phyloP scores from a whole-genome alignment of 2,888 invertebrate genomes.

The Thecophora atra region DNA sequence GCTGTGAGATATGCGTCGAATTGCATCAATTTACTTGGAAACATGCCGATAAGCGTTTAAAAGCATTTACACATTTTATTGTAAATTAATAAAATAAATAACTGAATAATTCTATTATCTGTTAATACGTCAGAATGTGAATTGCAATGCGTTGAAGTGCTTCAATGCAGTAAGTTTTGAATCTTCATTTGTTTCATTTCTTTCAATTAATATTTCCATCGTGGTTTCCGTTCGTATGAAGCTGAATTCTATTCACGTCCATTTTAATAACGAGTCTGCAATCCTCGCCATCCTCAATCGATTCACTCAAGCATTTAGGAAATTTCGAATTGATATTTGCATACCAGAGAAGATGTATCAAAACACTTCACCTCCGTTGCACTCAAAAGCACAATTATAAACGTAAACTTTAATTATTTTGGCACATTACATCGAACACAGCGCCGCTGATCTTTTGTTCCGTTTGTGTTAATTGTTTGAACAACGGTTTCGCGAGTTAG shows the following conservation, averaged over 20 bases:
- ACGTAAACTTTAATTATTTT: constrained; percentile 38
- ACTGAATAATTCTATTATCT: too few relatives aligned
- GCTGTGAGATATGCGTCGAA: too few relatives aligned
- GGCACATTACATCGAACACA: constrained; percentile 12
- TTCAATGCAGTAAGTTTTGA: too few relatives aligned
- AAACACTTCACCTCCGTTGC: not conserved
- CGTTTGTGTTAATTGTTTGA: constrained; percentile 4
- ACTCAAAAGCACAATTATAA: constrained; percentile 27
- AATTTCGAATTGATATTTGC: constrained; percentile 23
- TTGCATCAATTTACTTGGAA: too few relatives aligned
- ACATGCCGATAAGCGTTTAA: too few relatives aligned
- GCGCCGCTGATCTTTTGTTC: not conserved
- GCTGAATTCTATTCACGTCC: not conserved
- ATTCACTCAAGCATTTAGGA: not conserved
- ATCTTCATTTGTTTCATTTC: not conserved
- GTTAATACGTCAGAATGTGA: too few relatives aligned
- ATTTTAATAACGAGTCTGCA: not conserved
- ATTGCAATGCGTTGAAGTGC: too few relatives aligned
- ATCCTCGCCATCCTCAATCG: not conserved
- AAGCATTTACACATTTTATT: too few relatives aligned
- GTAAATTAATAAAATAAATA: too few relatives aligned
- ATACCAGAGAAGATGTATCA: not conserved
- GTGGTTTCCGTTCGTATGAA: not conserved
- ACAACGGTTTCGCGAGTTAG: not conserved
- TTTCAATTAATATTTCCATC: not conserved